Evolutionary conservation across 2,888 invertebrate species (phyloP).

Genomic region (Nomada lathburiana): DNA sequence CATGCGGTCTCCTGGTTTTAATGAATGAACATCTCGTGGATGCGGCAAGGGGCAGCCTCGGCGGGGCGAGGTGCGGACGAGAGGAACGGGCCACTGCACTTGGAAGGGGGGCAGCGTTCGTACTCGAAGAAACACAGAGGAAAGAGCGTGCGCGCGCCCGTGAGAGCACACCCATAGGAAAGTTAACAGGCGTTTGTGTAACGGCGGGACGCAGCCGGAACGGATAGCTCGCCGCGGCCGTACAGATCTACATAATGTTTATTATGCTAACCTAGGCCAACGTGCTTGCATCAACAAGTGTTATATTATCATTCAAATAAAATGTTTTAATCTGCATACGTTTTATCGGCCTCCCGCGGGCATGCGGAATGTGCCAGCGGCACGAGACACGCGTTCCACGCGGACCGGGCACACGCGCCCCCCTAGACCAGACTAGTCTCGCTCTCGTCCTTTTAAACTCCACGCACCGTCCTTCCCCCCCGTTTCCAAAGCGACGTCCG

Average conservation of each 20-base stretch:
- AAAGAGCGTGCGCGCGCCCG: slow-evolving; percentile 7
- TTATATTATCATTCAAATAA: slow-evolving; percentile 85
- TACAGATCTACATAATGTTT: slow-evolving; percentile 84
- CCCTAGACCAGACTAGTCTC: background rate
- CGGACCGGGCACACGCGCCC: slow-evolving; percentile 48
- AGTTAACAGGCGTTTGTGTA: slow-evolving; percentile 64
- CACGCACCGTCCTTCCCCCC: background rate
- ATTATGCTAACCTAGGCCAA: slow-evolving; percentile 84
- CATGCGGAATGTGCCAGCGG: slow-evolving; percentile 80
- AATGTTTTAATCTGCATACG: slow-evolving; percentile 85
- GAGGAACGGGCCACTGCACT: slow-evolving; percentile 33
- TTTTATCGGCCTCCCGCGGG: slow-evolving; percentile 83
- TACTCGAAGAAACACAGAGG: slow-evolving; percentile 29
- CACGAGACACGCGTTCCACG: slow-evolving; percentile 80
- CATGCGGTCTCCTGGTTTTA: slow-evolving; percentile 72
- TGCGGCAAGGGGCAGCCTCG: slow-evolving; percentile 69
- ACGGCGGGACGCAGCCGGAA: slow-evolving; percentile 63
- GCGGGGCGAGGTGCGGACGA: slow-evolving; percentile 41
- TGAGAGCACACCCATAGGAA: slow-evolving; percentile 10
- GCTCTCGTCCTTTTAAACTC: slow-evolving; percentile 43
- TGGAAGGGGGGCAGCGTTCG: slow-evolving; percentile 24
- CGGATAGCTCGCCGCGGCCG: slow-evolving; percentile 64
- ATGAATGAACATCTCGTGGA: slow-evolving; percentile 80
- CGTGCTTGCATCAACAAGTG: slow-evolving; percentile 84
- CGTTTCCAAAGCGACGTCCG: background rate